Conservation (phyloP, 2,888 invertebrate genomes). For the Clivina fossor region DNA sequence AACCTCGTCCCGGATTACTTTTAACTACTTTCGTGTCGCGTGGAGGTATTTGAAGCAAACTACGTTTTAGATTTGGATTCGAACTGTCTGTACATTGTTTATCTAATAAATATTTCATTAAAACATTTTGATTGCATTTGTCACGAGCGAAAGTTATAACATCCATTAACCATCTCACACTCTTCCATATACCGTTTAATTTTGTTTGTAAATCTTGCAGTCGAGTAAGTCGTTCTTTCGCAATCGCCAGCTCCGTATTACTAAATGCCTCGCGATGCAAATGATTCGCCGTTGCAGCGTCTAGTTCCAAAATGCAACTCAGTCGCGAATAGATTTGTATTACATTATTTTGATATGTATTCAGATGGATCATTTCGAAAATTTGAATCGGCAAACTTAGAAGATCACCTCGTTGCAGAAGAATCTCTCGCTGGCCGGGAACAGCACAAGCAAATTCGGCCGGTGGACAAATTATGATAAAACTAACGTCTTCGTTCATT, state of each 20-base stretch:
- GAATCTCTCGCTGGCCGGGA: constrained; percentile 81
- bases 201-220: constrained; percentile 83
- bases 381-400: constrained; percentile 91
- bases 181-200: constrained; percentile 89
- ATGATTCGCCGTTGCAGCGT: constrained; percentile 88
- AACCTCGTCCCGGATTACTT: constrained; percentile 76
- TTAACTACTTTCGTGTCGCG: constrained; percentile 75
- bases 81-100: constrained; percentile 44
- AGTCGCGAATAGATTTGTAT: constrained; percentile 89
- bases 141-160: constrained; percentile 93
- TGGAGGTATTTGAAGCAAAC: constrained; percentile 67
- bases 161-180: constrained; percentile 94
- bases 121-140: constrained; percentile 55
- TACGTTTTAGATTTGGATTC: constrained; percentile 56
- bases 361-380: constrained; percentile 92
- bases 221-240: constrained; percentile 80
- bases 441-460: constrained; percentile 91
- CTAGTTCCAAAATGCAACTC: constrained; percentile 91
- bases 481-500: constrained; percentile 85
- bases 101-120: constrained; percentile 50
- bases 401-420: constrained; percentile 81
- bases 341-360: constrained; percentile 89
- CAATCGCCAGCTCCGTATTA: constrained; percentile 78
- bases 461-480: constrained; percentile 89
- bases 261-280: constrained; percentile 95